Conservation (phyloP, 2,888 invertebrate genomes). For the Cremastinae sp. region DNA sequence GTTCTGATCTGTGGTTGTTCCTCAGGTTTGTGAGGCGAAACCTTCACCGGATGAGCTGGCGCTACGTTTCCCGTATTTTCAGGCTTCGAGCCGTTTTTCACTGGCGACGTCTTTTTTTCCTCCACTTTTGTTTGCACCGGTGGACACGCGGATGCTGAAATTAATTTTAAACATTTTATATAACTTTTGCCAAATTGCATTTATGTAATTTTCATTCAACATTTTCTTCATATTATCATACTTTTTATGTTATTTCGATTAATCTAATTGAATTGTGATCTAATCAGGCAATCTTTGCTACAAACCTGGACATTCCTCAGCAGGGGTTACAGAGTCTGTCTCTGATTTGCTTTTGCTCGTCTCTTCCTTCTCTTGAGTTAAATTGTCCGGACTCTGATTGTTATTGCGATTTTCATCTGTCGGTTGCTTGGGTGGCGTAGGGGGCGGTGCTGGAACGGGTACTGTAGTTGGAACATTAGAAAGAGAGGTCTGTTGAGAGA, state of each 20-base stretch:
- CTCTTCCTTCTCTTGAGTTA: conserved; percentile 61
- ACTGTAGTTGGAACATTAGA: background rate
- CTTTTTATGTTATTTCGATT: too few relatives aligned
- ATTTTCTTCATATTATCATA: conserved; percentile 30
- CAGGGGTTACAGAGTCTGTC: conserved; percentile 52
- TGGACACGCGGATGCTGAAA: conserved; percentile 62
- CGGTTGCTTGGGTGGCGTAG: conserved; percentile 62
- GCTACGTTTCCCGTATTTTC: conserved; percentile 58
- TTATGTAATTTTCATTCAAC: background rate
- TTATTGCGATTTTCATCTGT: conserved; percentile 74
- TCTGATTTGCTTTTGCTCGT: conserved; percentile 54
- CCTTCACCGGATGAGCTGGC: conserved; percentile 49
- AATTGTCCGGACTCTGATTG: conserved; percentile 71
- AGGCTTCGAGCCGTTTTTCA: conserved; percentile 66
- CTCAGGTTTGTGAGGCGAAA: conserved; percentile 57
- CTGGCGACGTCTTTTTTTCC: conserved; percentile 72
- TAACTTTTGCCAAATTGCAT: background rate
- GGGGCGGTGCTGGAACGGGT: background rate
- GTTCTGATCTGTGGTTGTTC: conserved; percentile 55
- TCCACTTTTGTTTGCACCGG: conserved; percentile 71
- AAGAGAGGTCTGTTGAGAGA: conserved; percentile 49
- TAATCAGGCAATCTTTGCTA: background rate
- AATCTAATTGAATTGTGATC: too few relatives aligned
- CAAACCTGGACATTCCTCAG: conserved; percentile 67
- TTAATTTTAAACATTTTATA: conserved; percentile 13